phyloP scores from a whole-genome alignment of 2,113 vertebrate species.

The Plecturocebus donacophilus region DNA sequence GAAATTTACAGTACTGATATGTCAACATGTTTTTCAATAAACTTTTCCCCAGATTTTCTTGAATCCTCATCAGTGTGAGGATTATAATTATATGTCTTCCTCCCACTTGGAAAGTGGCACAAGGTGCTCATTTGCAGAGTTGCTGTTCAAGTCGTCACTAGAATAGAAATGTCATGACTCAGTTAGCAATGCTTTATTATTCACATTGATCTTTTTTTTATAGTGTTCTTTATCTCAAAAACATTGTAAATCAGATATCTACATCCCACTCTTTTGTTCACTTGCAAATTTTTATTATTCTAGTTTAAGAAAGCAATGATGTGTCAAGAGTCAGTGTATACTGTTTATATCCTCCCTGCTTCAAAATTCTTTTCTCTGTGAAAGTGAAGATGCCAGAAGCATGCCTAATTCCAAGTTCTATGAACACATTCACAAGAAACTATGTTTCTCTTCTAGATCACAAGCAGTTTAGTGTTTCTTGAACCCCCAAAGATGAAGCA shows the following conservation, averaged over 20 bases:
- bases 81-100: slow-evolving; percentile 89
- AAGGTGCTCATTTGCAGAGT: slow-evolving; percentile 86
- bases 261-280: slow-evolving; percentile 89
- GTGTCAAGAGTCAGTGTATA: slow-evolving; percentile 86
- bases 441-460: background rate
- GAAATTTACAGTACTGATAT: slow-evolving; percentile 88
- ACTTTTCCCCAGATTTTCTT: slow-evolving; percentile 81
- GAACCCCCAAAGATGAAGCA: background rate
- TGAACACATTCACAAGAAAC: slow-evolving; percentile 39
- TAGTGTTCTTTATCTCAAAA: slow-evolving; percentile 89
- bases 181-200: slow-evolving; percentile 90
- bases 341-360: slow-evolving; percentile 84
- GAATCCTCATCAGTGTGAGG: slow-evolving; percentile 84
- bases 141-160: slow-evolving; percentile 84
- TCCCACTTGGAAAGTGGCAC: slow-evolving; percentile 86
- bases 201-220: slow-evolving; percentile 88
- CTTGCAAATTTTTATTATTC: slow-evolving; percentile 89
- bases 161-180: slow-evolving; percentile 90
- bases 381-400: slow-evolving; percentile 69
- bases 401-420: slow-evolving; percentile 62
- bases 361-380: slow-evolving; percentile 83
- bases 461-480: slow-evolving; percentile 26
- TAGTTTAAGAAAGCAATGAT: slow-evolving; percentile 85
- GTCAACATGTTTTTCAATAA: slow-evolving; percentile 90
- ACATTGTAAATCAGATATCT: slow-evolving; percentile 89